Evolutionary conservation across 1,140 invertebrate genomes (phyloP).

Genomic region (Formica selysi): DNA sequence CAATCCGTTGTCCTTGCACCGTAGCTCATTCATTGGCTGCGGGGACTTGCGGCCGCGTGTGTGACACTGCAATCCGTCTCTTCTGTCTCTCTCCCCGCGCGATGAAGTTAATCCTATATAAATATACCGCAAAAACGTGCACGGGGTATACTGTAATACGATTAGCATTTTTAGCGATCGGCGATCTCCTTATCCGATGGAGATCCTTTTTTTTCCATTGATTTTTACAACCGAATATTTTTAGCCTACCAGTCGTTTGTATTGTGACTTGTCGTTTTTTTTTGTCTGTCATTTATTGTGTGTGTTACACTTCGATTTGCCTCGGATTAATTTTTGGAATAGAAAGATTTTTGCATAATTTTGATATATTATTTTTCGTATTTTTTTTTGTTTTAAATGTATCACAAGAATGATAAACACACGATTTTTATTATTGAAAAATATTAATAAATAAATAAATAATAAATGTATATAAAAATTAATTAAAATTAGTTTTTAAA

Average conservation of each 20-base stretch:
- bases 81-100: constrained; percentile 36
- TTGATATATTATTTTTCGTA: background rate
- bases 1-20: constrained; percentile 72
- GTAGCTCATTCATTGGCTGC: constrained; percentile 75
- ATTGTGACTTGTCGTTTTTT: background rate
- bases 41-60: constrained; percentile 60
- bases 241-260: background rate
- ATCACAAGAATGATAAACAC: background rate
- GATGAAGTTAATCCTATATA: constrained; percentile 75
- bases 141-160: constrained; percentile 32
- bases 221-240: background rate
- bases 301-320: background rate
- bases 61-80: constrained; percentile 71
- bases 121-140: constrained; percentile 63
- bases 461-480: background rate
- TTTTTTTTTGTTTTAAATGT: background rate
- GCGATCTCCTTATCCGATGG: constrained; percentile 7
- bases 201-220: background rate
- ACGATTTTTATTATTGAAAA: background rate
- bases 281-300: background rate
- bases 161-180: constrained; percentile 24
- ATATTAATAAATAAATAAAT: background rate
- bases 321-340: background rate
- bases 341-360: background rate
- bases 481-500: background rate